Evolutionary conservation across 1,140 invertebrate genomes (phyloP), one percentile per base, ranked within the genome.

Genomic region (Musca vetustissima): DNA sequence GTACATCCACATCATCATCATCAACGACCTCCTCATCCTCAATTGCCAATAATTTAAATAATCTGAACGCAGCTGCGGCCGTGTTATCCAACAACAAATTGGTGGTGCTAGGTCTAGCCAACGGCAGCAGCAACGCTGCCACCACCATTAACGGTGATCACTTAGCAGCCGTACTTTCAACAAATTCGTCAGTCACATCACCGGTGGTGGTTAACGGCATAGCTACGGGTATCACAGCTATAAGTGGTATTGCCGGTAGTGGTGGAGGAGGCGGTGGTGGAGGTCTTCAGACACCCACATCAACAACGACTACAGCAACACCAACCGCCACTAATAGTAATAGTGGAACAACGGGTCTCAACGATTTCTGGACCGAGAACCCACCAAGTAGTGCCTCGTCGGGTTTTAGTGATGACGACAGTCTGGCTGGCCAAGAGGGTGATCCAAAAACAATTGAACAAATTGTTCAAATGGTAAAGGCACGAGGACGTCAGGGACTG

Each of bases 371-470:
- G 66, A 88, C 89, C 1, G 83, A 88, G 67, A 90, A 90, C 76
- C 89, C 91, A 59, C 89, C 89, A 50, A 91, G 90, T 70, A 92
- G 90, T 36, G 91, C 91, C 22, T 93, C 91, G 25, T 93, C 91
- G 61, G 92, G 92, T 13, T 93, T 94, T 79, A 93, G 92, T 68
- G 93, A 95, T 83, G 93, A 95, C 83, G 93, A 95, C 83, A 92
- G 90, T 75, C 83, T 93, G 74, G 92, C 90, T 83, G 90, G 89
- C 71, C 88, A 89, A 71, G 88, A 92, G 84, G 74, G 76, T 71
- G 86, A 85, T 90, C 80, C 79, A 50, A 83, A 83, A 72, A 89
- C 86, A 28, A 85, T 95, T 74, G 87, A 90, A 68, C 91, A 94
- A 77, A 89, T 97, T 77, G 88, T 95, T 21, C 87, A 92, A 71